A percentile compares a stretch with the other conserved stretches of the same genome.
phyloP scores from a whole-genome alignment of 1,140 invertebrate species.

The Hyposmocoma kahamanoa region DNA sequence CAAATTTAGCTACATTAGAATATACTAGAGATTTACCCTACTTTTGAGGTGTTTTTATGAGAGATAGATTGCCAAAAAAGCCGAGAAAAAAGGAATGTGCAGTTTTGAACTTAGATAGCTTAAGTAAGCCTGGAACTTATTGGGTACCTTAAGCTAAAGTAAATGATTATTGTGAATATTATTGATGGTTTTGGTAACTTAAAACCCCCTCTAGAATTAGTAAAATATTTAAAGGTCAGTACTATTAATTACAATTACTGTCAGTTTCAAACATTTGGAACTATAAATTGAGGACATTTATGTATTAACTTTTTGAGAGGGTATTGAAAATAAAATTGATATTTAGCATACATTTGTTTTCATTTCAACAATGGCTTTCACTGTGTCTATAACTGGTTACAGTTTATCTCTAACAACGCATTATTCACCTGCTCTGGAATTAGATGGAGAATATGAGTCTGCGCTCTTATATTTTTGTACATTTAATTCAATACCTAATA shows the following conservation, averaged over 20 bases:
- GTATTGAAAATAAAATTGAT: conserved; percentile 2
- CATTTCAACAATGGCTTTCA: conserved; percentile 5
- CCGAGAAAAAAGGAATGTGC: conserved; percentile 32
- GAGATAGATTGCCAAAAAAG: conserved; percentile 29
- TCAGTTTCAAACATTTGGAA: background rate
- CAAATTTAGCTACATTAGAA: too few species aligned
- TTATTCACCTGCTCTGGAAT: conserved; percentile 17
- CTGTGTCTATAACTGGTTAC: background rate
- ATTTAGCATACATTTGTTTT: background rate
- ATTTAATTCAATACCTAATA: conserved; percentile 20
- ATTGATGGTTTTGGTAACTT: conserved; percentile 41
- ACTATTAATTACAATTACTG: conserved; percentile 7
- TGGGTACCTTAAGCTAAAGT: conserved; percentile 45
- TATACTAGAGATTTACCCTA: conserved; percentile 24
- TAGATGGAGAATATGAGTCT: conserved; percentile 15
- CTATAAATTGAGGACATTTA: conserved; percentile 5
- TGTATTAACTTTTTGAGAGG: background rate
- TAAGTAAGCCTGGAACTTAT: conserved; percentile 33
- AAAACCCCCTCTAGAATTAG: conserved; percentile 33
- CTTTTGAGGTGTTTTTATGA: conserved; percentile 43
- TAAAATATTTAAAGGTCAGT: conserved; percentile 24
- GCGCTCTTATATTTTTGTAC: conserved; percentile 16
- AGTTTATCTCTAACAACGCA: conserved; percentile 13
- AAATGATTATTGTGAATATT: conserved; percentile 23
- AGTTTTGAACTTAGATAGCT: conserved; percentile 39